phyloP scores from a whole-genome alignment of 2,113 vertebrate species.

The Archocentrus centrarchus region DNA sequence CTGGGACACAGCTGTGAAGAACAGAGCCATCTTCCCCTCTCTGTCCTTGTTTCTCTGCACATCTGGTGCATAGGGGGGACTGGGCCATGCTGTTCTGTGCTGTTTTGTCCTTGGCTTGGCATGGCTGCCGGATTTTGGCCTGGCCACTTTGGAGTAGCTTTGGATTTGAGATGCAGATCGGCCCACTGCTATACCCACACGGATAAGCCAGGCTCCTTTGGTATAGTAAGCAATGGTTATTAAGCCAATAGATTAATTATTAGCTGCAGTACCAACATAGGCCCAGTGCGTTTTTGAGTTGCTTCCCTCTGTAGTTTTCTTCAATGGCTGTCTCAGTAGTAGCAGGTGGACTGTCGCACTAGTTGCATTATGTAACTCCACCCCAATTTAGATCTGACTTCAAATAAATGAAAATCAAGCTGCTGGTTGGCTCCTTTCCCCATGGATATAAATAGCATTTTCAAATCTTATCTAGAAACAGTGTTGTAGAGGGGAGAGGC shows the following conservation, averaged over 20 bases:
- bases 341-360: constrained; percentile 74
- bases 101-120: constrained; percentile 57
- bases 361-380: constrained; percentile 75
- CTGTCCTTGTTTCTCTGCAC: constrained; percentile 47
- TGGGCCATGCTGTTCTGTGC: constrained; percentile 41
- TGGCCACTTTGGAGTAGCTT: constrained; percentile 34
- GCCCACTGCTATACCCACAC: constrained; percentile 47
- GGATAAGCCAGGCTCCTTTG: constrained; percentile 41
- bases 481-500: constrained; percentile 76
- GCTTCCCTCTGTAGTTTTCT: constrained; percentile 33
- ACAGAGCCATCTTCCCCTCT: constrained; percentile 42
- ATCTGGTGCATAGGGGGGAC: constrained; percentile 55
- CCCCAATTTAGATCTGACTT: constrained; percentile 80
- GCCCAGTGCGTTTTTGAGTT: constrained; percentile 10
- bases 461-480: constrained; percentile 81
- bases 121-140: constrained; percentile 51
- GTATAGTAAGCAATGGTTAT: constrained; percentile 41
- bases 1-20: constrained; percentile 63
- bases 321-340: constrained; percentile 41
- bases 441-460: constrained; percentile 80
- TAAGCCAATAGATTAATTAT: constrained; percentile 62
- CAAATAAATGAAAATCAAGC: constrained; percentile 80
- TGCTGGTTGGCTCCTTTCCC: constrained; percentile 70
- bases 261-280: constrained; percentile 49
- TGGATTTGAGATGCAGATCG: constrained; percentile 46